Conservation (phyloP, 2,888 invertebrate species). For the Parnassius apollo region DNA sequence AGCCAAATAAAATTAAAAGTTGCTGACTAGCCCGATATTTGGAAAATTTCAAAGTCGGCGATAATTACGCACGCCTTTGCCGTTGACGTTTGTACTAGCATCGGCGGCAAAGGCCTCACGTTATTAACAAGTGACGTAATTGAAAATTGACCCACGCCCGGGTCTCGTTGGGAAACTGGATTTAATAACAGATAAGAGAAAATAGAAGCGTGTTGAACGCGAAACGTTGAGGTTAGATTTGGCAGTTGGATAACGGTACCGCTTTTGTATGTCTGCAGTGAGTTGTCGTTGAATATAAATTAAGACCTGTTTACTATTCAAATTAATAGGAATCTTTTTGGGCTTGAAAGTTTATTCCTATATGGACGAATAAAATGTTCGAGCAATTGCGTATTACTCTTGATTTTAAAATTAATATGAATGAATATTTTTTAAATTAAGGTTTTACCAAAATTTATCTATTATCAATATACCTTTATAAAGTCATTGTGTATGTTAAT, state of each 20-base stretch:
- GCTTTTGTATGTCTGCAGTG: constrained; percentile 12
- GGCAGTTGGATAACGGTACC: constrained; percentile 9
- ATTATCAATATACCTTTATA: too few relatives aligned
- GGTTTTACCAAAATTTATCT: too few relatives aligned
- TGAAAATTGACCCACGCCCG: constrained; percentile 54
- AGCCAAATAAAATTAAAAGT: constrained; percentile 20
- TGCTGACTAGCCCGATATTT: constrained; percentile 15
- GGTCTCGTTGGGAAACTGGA: constrained; percentile 37
- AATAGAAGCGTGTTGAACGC: constrained; percentile 39
- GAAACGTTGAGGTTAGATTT: constrained; percentile 25
- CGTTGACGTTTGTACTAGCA: constrained; percentile 6
- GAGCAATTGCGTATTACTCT: too few relatives aligned
- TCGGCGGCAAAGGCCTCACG: constrained; percentile 30
- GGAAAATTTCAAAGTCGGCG: constrained; percentile 6
- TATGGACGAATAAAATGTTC: too few relatives aligned
- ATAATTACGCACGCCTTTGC: constrained; percentile 20
- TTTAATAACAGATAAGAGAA: constrained; percentile 59
- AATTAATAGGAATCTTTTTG: not conserved
- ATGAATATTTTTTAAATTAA: too few relatives aligned
- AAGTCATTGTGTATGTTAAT: too few relatives aligned
- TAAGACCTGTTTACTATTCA: constrained; percentile 7
- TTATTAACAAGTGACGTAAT: constrained; percentile 49
- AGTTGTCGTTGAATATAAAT: constrained; percentile 4
- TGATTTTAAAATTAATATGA: too few relatives aligned
- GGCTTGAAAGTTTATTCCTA: too few relatives aligned